These are phyloP conservation scores for Steinernema scapterisci DNA, from an alignment of 2,888 invertebrate genomes.

Conservation along the genomic window DNA sequence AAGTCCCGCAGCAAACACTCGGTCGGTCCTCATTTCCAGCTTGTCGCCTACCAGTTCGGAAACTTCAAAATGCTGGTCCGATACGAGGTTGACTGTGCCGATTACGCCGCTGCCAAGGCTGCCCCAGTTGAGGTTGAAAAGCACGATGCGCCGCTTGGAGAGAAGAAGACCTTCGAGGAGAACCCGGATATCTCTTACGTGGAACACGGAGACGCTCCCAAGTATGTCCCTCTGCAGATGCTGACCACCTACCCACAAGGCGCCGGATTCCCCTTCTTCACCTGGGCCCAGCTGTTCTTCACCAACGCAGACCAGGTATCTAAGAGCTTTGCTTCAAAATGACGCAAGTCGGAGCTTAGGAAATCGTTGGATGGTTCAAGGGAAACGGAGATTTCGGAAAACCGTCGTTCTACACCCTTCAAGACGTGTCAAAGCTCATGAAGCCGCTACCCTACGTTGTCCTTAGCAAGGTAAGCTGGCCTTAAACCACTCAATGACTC, in stretches of 20 bases:
- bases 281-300: constrained; percentile 67
- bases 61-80: constrained; percentile 63
- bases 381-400: constrained; percentile 66
- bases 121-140: constrained; percentile 40
- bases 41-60: constrained; percentile 65
- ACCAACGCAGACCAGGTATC: constrained; percentile 54
- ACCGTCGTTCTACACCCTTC: constrained; percentile 61
- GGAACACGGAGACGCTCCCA: constrained; percentile 53
- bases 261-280: constrained; percentile 66
- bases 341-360: constrained; percentile 48
- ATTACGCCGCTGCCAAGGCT: constrained; percentile 62
- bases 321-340: too few relatives aligned
- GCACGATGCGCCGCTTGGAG: constrained; percentile 53
- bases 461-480: constrained; percentile 56
- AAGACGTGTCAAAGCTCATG: constrained; percentile 66
- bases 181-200: constrained; percentile 54
- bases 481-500: background rate
- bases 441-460: constrained; percentile 66
- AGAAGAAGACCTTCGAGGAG: constrained; percentile 53
- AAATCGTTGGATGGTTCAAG: constrained; percentile 66
- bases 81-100: constrained; percentile 66
- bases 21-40: constrained; percentile 65
- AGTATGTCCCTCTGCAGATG: constrained; percentile 53
- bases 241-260: constrained; percentile 66
- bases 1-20: constrained; percentile 60